These are phyloP conservation scores for Lasius fuliginosus DNA, from an alignment of 2,888 invertebrate species.

Conservation along the genomic window DNA sequence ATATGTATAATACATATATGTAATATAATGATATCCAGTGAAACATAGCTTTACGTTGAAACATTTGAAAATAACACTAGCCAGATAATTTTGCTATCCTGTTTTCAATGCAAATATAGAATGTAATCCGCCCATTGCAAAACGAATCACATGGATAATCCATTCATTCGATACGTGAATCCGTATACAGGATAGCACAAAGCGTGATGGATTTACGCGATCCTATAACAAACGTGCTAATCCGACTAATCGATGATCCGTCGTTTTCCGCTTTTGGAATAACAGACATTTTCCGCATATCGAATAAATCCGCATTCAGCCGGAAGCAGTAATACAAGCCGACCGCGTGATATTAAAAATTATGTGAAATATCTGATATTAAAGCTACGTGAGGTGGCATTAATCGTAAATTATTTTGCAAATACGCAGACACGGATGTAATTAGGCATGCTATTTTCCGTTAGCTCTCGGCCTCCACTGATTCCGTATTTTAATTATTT, in stretches of 20 bases:
- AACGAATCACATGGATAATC: conserved; percentile 51
- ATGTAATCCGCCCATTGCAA: conserved; percentile 39
- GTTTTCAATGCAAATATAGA: conserved; percentile 46
- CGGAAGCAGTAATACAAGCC: conserved; percentile 29
- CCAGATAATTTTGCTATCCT: conserved; percentile 48
- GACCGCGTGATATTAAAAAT: conserved; percentile 47
- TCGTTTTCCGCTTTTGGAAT: conserved; percentile 48
- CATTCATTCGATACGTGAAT: conserved; percentile 53
- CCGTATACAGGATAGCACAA: conserved; percentile 30
- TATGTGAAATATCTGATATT: conserved; percentile 42
- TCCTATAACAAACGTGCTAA: conserved; percentile 56
- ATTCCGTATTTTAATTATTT: conserved; percentile 49
- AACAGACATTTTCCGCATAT: conserved; percentile 48
- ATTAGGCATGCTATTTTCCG: conserved; percentile 48
- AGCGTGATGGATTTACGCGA: conserved; percentile 55
- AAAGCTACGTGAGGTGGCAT: conserved; percentile 42
- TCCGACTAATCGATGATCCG: conserved; percentile 56
- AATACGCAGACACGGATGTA: conserved; percentile 38
- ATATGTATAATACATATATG: not conserved
- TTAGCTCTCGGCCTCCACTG: conserved; percentile 11
- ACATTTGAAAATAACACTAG: conserved; percentile 51
- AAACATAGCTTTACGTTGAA: conserved; percentile 41
- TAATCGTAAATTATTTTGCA: conserved; percentile 52
- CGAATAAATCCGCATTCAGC: conserved; percentile 33
- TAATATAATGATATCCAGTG: conserved; percentile 40